Evolutionary conservation across 2,113 vertebrate genomes (phyloP), one percentile per base, ranked within the genome.

Genomic region (Salminus brasiliensis): DNA sequence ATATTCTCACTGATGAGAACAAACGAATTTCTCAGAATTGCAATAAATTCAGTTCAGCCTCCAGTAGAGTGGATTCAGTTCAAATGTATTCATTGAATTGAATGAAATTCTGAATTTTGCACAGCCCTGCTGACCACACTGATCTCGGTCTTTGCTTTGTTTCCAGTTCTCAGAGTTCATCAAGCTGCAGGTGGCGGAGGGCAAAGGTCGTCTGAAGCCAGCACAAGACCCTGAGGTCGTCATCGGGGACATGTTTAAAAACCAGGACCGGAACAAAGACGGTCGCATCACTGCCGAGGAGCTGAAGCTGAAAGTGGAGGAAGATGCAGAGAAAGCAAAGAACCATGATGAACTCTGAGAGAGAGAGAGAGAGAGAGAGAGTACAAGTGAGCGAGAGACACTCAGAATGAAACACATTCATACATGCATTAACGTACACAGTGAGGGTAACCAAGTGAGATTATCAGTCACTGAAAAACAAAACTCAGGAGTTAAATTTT

Each of bases 201-300:
- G 95, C 36, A 97, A 95, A 81, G 98, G 98, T 5, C 96, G 95
- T 1, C 92, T 97, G 66, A 91, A 94, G 88, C 98, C 98, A 0
- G 92, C 95, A 53, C 85, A 92, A 3, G 92, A 95, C 41, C 91
- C 94, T 0, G 95, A 96, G 39, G 92, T 91, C 18, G 90, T 96
- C 16, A 93, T 98, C 0, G 6, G 63, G 0, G 96, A 98, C 91
- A 99, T 99, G 97, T 99, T 99, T 85, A 84, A 36, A 55, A 99
- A 99, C 88, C 98, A 99, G 92, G 98, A 99, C 90, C 90, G 97
- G 69, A 96, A 99, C 86, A 91, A 95, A 68, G 97, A 99, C 0
- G 95, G 95, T 8, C 89, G 92, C 83, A 96, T 99, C 91, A 97
- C 92, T 0, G 62, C 89, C 0, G 93, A 94, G 0, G 97, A 99